phyloP scores from a whole-genome alignment of 2,113 vertebrate species.

The Brienomyrus brachyistius region DNA sequence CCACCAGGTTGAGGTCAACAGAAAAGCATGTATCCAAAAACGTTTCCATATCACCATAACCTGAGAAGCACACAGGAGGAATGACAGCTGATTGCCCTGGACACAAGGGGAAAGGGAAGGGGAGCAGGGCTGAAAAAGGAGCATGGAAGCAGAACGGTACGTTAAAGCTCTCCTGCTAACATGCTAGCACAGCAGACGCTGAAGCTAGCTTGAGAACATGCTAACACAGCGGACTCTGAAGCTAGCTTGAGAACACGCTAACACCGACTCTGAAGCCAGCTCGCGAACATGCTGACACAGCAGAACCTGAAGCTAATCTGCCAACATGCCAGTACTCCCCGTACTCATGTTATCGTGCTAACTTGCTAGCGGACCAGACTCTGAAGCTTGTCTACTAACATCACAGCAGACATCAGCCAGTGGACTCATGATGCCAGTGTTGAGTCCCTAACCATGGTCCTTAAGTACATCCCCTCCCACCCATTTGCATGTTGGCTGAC shows the following conservation, averaged over 20 bases:
- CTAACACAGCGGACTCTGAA: neutral
- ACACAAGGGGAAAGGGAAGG: neutral
- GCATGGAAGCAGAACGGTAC: neutral
- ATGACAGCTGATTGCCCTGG: neutral
- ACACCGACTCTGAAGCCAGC: no score
- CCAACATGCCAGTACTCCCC: neutral
- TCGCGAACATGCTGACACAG: neutral
- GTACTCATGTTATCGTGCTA: neutral
- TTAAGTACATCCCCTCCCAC: neutral
- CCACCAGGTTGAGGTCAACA: neutral
- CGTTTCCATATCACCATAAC: neutral
- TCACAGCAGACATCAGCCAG: neutral
- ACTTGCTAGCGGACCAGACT: neutral
- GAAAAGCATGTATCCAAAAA: neutral
- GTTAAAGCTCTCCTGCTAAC: neutral
- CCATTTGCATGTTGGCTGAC: neutral
- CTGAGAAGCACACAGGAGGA: neutral
- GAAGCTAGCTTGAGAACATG: no score
- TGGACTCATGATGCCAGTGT: neutral
- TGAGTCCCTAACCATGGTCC: neutral
- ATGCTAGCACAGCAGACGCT: no score
- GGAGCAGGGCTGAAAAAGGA: neutral
- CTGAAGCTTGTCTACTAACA: neutral
- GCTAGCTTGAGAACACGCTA: neutral
- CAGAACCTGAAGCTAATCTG: neutral